Conservation (phyloP, 2,113 vertebrate species). For the Melanostigma gelatinosum region DNA sequence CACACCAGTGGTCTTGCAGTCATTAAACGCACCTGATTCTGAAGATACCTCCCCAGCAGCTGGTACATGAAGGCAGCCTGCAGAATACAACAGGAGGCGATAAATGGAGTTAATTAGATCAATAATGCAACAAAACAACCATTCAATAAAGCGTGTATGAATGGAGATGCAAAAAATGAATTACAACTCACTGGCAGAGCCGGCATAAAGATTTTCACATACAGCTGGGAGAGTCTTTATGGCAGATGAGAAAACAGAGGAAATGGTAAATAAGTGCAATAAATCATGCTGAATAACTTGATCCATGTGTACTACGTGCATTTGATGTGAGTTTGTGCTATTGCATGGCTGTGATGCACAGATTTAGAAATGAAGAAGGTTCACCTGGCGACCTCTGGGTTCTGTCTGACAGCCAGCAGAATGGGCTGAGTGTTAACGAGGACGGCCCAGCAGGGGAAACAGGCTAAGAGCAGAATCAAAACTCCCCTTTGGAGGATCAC, state of each 20-base stretch:
- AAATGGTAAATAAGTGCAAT: slow-evolving; percentile 24
- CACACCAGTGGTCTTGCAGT: slow-evolving; percentile 17
- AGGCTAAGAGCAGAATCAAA: slow-evolving; percentile 89
- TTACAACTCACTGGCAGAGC: slow-evolving; percentile 89
- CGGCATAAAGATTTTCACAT: slow-evolving; percentile 93
- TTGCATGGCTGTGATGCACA: not conserved
- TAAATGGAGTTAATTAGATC: slow-evolving; percentile 54
- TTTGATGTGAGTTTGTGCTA: not conserved
- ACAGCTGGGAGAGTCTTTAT: slow-evolving; percentile 89
- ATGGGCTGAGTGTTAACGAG: slow-evolving; percentile 90
- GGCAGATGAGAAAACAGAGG: slow-evolving; percentile 30
- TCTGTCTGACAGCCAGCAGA: slow-evolving; percentile 86
- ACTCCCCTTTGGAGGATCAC: slow-evolving; percentile 88
- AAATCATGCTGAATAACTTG: slow-evolving; percentile 2
- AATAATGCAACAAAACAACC: slow-evolving; percentile 43
- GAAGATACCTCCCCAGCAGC: slow-evolving; percentile 88
- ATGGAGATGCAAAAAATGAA: slow-evolving; percentile 13
- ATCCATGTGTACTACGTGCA: slow-evolving; percentile 3
- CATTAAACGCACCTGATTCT: slow-evolving; percentile 87
- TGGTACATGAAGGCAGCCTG: slow-evolving; percentile 92
- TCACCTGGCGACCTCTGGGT: slow-evolving; percentile 87
- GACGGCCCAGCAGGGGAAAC: slow-evolving; percentile 93
- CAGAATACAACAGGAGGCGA: slow-evolving; percentile 34
- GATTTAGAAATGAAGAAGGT: slow-evolving; percentile 12
- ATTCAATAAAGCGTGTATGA: slow-evolving; percentile 7